A percentile compares a stretch with the other conserved stretches of the same genome.
These are phyloP conservation scores for Busseola fusca DNA, from an alignment of 2,888 invertebrate species.

Conservation along the genomic window DNA sequence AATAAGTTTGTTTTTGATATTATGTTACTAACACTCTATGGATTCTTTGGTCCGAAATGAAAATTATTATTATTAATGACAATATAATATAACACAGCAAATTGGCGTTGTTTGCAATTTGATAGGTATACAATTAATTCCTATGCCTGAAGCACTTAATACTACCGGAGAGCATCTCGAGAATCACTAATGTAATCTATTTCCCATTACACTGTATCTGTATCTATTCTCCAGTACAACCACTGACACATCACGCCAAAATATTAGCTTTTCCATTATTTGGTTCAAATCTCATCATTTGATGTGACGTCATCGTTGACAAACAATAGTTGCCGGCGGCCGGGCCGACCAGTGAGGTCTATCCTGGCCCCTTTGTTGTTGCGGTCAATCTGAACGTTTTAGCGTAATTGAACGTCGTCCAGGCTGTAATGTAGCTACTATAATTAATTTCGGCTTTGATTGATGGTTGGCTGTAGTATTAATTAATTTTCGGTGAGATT, in stretches of 20 bases:
- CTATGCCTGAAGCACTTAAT: too few species aligned
- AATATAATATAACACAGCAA: too few species aligned
- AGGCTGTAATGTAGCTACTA: slow-evolving; percentile 11
- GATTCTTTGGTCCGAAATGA: too few species aligned
- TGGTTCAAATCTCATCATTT: slow-evolving; percentile 42
- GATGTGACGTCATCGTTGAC: slow-evolving; percentile 30
- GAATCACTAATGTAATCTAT: slow-evolving; percentile 11
- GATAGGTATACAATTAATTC: too few species aligned
- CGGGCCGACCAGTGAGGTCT: slow-evolving; percentile 21
- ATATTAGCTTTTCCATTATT: slow-evolving; percentile 34
- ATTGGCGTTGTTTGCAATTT: too few species aligned
- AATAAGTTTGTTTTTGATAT: too few species aligned
- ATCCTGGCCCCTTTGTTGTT: slow-evolving; percentile 39
- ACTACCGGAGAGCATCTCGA: neutral
- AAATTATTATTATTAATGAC: too few species aligned
- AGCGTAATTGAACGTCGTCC: slow-evolving; percentile 46
- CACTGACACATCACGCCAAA: slow-evolving; percentile 17
- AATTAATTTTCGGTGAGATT: slow-evolving; percentile 28
- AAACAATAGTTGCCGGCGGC: slow-evolving; percentile 34
- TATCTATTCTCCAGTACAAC: slow-evolving; percentile 32
- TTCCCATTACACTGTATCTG: neutral
- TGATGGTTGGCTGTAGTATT: slow-evolving; percentile 17
- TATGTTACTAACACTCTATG: too few species aligned
- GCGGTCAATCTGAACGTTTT: slow-evolving; percentile 47
- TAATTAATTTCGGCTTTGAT: slow-evolving; percentile 39